A percentile compares a stretch with the other conserved stretches of the same genome.
phyloP scores from a whole-genome alignment of 2,888 invertebrate genomes.

The Amiota minor region DNA sequence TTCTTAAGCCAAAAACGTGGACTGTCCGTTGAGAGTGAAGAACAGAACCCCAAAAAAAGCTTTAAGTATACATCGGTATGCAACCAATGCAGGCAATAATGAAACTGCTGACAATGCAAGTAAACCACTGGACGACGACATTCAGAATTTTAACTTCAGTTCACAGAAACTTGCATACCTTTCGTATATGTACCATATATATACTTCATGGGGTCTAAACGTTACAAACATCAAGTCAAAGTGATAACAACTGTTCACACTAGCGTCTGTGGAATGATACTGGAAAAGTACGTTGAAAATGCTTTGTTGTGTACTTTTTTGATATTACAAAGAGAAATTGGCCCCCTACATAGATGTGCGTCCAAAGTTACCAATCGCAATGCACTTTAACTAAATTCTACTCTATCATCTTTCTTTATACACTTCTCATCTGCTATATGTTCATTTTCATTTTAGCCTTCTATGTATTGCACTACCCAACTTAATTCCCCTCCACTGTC shows the following conservation, averaged over 20 bases:
- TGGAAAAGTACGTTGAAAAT: background rate
- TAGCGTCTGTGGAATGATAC: background rate
- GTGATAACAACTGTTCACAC: background rate
- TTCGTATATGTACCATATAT: too few relatives aligned
- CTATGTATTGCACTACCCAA: background rate
- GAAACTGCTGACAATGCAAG: conserved; percentile 23
- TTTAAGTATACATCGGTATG: conserved; percentile 7
- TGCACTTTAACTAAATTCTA: conserved; percentile 16
- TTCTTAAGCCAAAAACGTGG: background rate
- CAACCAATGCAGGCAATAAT: conserved; percentile 25
- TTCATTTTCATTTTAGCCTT: conserved; percentile 8
- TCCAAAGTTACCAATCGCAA: background rate
- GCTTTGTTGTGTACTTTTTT: background rate
- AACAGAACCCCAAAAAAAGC: conserved; percentile 12
- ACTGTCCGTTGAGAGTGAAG: too few relatives aligned
- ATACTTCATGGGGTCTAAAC: too few relatives aligned
- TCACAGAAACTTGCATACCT: too few relatives aligned
- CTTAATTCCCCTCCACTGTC: conserved; percentile 3
- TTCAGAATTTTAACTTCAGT: too few relatives aligned
- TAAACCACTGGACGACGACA: background rate
- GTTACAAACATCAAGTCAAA: background rate
- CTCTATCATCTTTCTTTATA: background rate
- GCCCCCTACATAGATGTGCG: too few relatives aligned
- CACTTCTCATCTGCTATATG: background rate
- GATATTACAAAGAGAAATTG: too few relatives aligned